A percentile compares a stretch with the other conserved stretches of the same genome.
phyloP scores from a whole-genome alignment of 2,113 vertebrate genomes.

The zebrafish (Danio rerio) region GRCz12tu NC_133194.1:44410001-44410500 shows the following conservation, averaged over 20 bases:
- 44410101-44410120: neutral
- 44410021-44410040: neutral
- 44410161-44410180: constrained; percentile 17
- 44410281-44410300: constrained; percentile 25
- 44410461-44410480: too few species aligned
- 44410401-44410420: too few species aligned
- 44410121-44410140: neutral
- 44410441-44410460: too few species aligned
- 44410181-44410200: constrained; percentile 23
- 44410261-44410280: neutral
- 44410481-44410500: too few species aligned
- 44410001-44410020: constrained; percentile 3
- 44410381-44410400: too few species aligned
- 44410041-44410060: neutral
- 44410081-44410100: constrained; percentile 9
- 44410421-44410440: too few species aligned
- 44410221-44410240: constrained; percentile 27
- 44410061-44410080: neutral
- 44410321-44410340: neutral
- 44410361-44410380: too few species aligned
- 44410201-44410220: neutral
- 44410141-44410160: neutral
- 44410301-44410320: neutral
- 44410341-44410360: neutral
- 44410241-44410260: constrained; percentile 20